Base-by-base conservation (phyloP, 1,140 invertebrate genomes). In the Triops cancriformis region DNA sequence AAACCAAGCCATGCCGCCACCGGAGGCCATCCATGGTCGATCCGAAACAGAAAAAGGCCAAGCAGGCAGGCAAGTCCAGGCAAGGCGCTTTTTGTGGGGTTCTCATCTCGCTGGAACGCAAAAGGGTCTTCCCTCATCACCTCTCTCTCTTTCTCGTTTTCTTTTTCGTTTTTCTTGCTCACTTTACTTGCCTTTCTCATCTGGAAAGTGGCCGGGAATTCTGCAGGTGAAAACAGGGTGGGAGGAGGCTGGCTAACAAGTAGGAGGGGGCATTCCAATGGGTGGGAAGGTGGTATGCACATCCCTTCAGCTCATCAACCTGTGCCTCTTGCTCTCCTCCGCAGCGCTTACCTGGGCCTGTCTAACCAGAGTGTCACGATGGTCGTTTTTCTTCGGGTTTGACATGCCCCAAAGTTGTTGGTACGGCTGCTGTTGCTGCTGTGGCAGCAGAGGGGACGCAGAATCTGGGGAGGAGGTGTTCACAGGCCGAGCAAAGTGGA, bases 281-380 rank as follows among this genome's bases (percentile, higher is more conserved):
- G 51, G 51, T 64, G 51, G 51, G 14, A 64, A 18, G 4, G 51
- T 64, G 51, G 51, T 64, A 64, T 64, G 51, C 51, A 64, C 18
- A 64, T 18, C 51, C 51, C 51, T 64, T 14, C 23, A 64, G 51
- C 51, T 64, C 51, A 64, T 64, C 51, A 64, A 64, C 51, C 51
- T 64, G 51, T 64, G 51, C 51, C 51, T 64, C 51, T 18, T 64
- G 14, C 14, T 64, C 51, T 18, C 18, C 51, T 64, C n/a, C n/a
- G n/a, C 23, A 23, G 31, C 31, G 2, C 31, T 23, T 64, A 18
- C 51, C 51, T 64, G 51, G 51, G 51, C 51, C 51, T 64, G 51
- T 64, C 51, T 64, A 64, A 64, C 51, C 51, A 64, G 51, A 64
- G n/a, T 64, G 51, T 64, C 51, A 64, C 51, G 51, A 64, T 64